phyloP scores from a whole-genome alignment of 1,140 invertebrate genomes.

The Bombus vancouverensis region DNA sequence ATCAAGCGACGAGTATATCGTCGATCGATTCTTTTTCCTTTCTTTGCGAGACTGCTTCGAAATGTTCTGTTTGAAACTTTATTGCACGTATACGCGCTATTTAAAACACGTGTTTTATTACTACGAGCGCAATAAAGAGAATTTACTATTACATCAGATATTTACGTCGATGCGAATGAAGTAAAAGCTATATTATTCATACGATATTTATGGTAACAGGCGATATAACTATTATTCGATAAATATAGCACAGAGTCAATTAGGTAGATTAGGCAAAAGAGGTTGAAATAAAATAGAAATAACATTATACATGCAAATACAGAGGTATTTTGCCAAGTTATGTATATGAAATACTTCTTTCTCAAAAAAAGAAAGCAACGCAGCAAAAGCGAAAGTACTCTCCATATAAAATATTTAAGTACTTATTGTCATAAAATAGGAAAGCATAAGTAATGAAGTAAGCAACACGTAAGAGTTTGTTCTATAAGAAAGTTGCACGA shows the following conservation, averaged over 20 bases:
- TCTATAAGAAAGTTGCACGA: not conserved
- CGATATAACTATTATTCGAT: not conserved
- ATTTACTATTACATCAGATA: not conserved
- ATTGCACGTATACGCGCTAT: not conserved
- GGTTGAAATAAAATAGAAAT: no score
- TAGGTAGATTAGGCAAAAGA: no score
- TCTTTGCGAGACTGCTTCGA: not conserved
- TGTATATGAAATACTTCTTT: not conserved
- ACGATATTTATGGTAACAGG: not conserved
- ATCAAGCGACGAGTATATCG: not conserved
- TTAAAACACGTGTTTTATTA: slow-evolving; percentile 12
- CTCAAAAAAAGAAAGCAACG: not conserved
- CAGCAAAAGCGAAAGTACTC: not conserved
- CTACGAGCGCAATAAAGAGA: not conserved
- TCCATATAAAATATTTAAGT: not conserved
- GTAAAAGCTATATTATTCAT: not conserved
- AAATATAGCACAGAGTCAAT: no score
- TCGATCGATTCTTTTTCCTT: not conserved
- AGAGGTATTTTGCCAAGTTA: not conserved
- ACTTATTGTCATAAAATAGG: not conserved
- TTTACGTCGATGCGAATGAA: no score
- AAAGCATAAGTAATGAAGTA: not conserved
- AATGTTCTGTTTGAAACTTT: not conserved
- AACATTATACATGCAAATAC: no score
- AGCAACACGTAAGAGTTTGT: not conserved